Evolutionary conservation across 2,113 vertebrate species (phyloP), one percentile per base, ranked within the genome.

Genomic region (Cyrtonyx montezumae): DNA sequence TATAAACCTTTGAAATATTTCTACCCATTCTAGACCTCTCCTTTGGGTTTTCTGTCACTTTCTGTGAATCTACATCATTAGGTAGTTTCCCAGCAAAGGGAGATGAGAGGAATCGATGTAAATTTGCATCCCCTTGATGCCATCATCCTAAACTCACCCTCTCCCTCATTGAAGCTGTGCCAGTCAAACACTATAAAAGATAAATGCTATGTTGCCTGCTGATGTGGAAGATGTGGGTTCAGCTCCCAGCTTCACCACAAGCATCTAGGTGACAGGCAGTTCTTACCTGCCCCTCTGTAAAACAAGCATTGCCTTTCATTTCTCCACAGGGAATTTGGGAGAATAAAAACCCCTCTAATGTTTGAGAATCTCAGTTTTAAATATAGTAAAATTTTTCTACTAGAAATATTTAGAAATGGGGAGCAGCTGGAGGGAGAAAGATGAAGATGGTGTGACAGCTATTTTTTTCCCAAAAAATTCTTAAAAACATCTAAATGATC

Each of bases 191-290:
- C 32, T 13, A 8, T 18, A 67, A 1, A 3, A 46, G 5, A 79
- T 51, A 37, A 84, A 21, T 0, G 0, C 10, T 14, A 14, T 8
- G 13, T 14, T 58, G 22, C 42, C 51, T 56, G 45, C 40, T 63
- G 42, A 53, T 63, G 25, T 79, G 40, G 74, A 89, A 77, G 34
- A 48, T 59, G 4, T 14, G 61, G 17, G 42, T 70, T 85, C 75
- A 79, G 34, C 43, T 79, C 45, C 21, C 18, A 12, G 17, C 13
- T 71, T 76, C 22, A 34, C 7, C 28, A 55, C 25, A 87, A 65
- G 5, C 36, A 53, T 62, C 45, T 34, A 62, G 34, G 49, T 91
- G 49, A 36, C 37, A 82, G 21, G 30, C 0, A 0, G 2, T 20
- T 58, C 65, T 86, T 77, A n/a, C 48, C 48, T 32, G 67, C 22